Percentiles rank a stretch among this genome's conserved stretches.
Conservation (phyloP, 2,888 invertebrate genomes). For the Ptychoptera albimana region DNA sequence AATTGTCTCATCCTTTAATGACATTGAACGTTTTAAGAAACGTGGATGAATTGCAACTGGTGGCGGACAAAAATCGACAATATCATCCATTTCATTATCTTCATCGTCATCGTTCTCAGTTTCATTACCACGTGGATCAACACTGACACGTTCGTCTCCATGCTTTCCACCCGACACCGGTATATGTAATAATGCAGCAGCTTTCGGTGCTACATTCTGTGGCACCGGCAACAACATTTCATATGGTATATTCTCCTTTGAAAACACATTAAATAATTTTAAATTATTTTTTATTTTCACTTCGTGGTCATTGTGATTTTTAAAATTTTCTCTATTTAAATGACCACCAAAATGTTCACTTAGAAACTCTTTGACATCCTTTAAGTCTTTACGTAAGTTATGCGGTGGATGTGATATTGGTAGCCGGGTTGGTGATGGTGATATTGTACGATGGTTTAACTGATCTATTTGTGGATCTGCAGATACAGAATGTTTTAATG, state of each 20-base stretch:
- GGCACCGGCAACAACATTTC: neutral
- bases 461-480: no score
- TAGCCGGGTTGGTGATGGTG: no score
- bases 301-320: slow-evolving; percentile 25
- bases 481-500: slow-evolving; percentile 11
- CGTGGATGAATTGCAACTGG: neutral
- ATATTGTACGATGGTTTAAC: no score
- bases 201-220: slow-evolving; percentile 40
- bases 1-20: slow-evolving; percentile 4
- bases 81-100: neutral
- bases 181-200: slow-evolving; percentile 43
- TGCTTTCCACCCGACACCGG: slow-evolving; percentile 26
- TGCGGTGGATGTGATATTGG: no score
- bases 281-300: slow-evolving; percentile 27
- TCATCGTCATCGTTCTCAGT: slow-evolving; percentile 9
- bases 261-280: slow-evolving; percentile 10
- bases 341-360: slow-evolving; percentile 5
- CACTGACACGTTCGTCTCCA: slow-evolving; percentile 11
- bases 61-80: neutral
- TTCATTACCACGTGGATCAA: slow-evolving; percentile 11
- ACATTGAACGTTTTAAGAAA: slow-evolving; percentile 9
- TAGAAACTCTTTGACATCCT: slow-evolving; percentile 32
- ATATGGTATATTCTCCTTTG: slow-evolving; percentile 26
- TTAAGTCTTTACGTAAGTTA: no score
- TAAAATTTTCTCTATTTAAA: slow-evolving; percentile 15